phyloP scores from a whole-genome alignment of 1,140 invertebrate genomes.

The Hypothenemus hampei region DNA sequence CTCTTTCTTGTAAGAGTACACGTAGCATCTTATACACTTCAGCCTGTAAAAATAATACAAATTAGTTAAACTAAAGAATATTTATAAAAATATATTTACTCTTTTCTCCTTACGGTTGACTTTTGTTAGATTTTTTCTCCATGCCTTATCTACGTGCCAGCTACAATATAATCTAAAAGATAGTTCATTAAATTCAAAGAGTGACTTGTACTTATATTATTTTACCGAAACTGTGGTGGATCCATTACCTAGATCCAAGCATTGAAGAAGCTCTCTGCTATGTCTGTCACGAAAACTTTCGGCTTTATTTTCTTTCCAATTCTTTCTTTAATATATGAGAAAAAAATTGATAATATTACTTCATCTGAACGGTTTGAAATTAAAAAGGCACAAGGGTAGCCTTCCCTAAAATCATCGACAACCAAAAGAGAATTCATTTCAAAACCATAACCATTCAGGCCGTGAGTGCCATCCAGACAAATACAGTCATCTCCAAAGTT shows the following conservation, averaged over 20 bases:
- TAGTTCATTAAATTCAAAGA: no score
- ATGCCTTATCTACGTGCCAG: conserved; percentile 24
- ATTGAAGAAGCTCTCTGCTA: conserved; percentile 21
- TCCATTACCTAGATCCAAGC: conserved; percentile 21
- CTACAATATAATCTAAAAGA: conserved; percentile 10
- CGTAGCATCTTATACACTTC: not conserved
- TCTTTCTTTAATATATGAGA: conserved; percentile 12
- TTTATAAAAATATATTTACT: not conserved
- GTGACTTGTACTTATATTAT: not conserved
- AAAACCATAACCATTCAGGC: conserved; percentile 21
- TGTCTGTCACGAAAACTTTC: conserved; percentile 26
- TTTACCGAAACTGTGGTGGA: conserved; percentile 5
- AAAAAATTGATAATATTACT: conserved; percentile 21
- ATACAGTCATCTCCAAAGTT: conserved; percentile 16
- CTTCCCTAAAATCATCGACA: conserved; percentile 18
- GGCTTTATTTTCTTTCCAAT: conserved; percentile 10
- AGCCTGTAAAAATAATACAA: not conserved
- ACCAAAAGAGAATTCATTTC: conserved; percentile 18
- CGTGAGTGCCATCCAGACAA: conserved; percentile 23
- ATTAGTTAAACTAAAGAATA: not conserved
- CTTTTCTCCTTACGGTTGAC: conserved; percentile 1
- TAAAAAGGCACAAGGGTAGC: conserved; percentile 13
- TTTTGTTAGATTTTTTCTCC: conserved; percentile 15
- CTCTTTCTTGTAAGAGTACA: conserved; percentile 16
- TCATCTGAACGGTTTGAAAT: conserved; percentile 8